Evolutionary conservation across 1,140 invertebrate genomes (phyloP).

Genomic region (Asobara japonica): DNA sequence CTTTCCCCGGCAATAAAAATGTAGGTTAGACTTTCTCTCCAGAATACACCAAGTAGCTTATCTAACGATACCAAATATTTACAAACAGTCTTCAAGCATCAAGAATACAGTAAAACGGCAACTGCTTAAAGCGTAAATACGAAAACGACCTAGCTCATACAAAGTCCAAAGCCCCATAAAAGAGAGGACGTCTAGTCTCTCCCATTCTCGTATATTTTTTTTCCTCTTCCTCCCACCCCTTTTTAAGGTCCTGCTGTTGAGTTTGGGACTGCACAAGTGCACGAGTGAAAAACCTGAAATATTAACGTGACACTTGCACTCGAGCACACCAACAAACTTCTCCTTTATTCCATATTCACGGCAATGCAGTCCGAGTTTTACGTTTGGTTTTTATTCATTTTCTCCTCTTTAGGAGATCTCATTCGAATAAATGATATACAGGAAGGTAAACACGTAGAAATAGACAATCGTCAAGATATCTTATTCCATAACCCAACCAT

Average conservation of each 20-base stretch:
- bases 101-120: background rate
- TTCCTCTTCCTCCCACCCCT: background rate
- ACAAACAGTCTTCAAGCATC: background rate
- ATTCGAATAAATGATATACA: slow-evolving; percentile 6
- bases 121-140: slow-evolving; percentile 8
- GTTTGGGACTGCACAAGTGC: slow-evolving; percentile 16
- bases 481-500: background rate
- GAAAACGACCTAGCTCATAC: background rate
- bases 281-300: slow-evolving; percentile 54
- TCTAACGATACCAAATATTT: no score
- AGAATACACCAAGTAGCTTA: no score
- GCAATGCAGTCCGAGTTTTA: background rate
- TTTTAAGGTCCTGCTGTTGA: background rate
- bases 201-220: background rate
- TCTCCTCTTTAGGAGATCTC: background rate
- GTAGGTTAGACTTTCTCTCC: no score
- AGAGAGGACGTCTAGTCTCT: background rate
- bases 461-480: background rate
- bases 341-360: slow-evolving; percentile 2
- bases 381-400: background rate
- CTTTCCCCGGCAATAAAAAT: no score
- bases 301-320: slow-evolving; percentile 51
- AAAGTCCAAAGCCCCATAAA: slow-evolving; percentile 3
- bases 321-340: slow-evolving; percentile 7
- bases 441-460: background rate